Evolutionary conservation across 2,888 invertebrate genomes (phyloP).

Genomic region (Gari tellinella): DNA sequence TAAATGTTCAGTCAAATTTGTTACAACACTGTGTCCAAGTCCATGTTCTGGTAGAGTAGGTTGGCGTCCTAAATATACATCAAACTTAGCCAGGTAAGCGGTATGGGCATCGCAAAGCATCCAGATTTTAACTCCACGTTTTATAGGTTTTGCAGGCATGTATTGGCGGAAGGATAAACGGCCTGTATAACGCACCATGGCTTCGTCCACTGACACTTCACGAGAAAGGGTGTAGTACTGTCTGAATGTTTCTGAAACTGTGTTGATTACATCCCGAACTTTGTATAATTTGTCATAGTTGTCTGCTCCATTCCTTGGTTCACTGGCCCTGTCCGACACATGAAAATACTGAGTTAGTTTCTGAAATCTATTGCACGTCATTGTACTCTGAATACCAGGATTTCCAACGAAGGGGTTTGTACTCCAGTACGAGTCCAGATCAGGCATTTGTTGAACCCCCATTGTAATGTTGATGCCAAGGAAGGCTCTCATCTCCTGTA

Average conservation of each 20-base stretch:
- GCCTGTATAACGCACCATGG: constrained; percentile 32
- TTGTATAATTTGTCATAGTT: neutral
- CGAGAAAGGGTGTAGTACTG: constrained; percentile 4
- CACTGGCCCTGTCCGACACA: neutral
- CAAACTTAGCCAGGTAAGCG: no score
- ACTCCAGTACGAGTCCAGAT: constrained; percentile 1
- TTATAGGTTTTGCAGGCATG: constrained; percentile 28
- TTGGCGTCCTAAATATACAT: constrained; percentile 13
- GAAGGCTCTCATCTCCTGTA: constrained; percentile 11
- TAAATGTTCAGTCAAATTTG: constrained; percentile 22
- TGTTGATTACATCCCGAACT: neutral
- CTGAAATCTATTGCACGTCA: neutral
- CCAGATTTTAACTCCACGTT: constrained; percentile 36
- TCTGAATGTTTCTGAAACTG: neutral
- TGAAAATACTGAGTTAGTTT: no score
- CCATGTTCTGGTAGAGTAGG: constrained; percentile 28
- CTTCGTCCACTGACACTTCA: constrained; percentile 36
- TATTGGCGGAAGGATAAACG: constrained; percentile 23
- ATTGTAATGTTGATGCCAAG: no score
- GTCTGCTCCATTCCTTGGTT: neutral
- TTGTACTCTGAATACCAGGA: neutral
- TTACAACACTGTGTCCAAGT: constrained; percentile 32
- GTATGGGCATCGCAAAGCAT: no score
- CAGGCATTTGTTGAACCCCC: neutral
- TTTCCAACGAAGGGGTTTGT: constrained; percentile 1